A percentile compares a stretch with the other conserved stretches of the same genome.
phyloP scores from a whole-genome alignment of 2,888 invertebrate species.

The Caradrina clavipalpis region DNA sequence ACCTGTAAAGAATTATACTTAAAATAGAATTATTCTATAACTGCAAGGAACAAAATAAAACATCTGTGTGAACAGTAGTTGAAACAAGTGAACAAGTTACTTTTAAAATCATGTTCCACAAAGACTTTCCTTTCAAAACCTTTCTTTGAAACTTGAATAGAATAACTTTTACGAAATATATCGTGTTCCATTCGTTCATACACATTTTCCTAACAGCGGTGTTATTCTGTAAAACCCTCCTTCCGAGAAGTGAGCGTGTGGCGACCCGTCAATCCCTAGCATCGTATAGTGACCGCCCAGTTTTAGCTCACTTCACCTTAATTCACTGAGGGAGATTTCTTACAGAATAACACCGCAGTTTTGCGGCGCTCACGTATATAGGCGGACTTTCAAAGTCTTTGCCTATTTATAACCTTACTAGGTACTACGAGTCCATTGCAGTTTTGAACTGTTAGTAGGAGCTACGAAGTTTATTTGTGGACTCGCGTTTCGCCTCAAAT shows the following conservation, averaged over 20 bases:
- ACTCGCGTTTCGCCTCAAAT: not conserved
- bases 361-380: constrained; percentile 23
- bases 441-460: constrained; percentile 25
- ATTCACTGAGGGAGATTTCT: too few species aligned
- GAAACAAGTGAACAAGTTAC: constrained; percentile 1
- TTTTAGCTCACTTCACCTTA: too few species aligned
- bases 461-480: constrained; percentile 10
- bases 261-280: too few species aligned
- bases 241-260: too few species aligned
- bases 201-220: constrained; percentile 37
- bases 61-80: not conserved
- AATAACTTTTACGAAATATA: constrained; percentile 40
- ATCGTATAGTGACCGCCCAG: too few species aligned
- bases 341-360: too few species aligned
- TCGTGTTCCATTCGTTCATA: constrained; percentile 37
- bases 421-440: constrained; percentile 23
- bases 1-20: too few species aligned
- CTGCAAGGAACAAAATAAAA: too few species aligned
- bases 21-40: too few species aligned
- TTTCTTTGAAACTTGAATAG: constrained; percentile 20
- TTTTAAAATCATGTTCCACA: constrained; percentile 18
- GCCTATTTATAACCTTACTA: constrained; percentile 22
- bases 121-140: constrained; percentile 17
- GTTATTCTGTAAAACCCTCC: too few species aligned
- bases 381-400: constrained; percentile 15